phyloP scores from a whole-genome alignment of 1,140 invertebrate genomes.

The Chlorops oryzae region DNA sequence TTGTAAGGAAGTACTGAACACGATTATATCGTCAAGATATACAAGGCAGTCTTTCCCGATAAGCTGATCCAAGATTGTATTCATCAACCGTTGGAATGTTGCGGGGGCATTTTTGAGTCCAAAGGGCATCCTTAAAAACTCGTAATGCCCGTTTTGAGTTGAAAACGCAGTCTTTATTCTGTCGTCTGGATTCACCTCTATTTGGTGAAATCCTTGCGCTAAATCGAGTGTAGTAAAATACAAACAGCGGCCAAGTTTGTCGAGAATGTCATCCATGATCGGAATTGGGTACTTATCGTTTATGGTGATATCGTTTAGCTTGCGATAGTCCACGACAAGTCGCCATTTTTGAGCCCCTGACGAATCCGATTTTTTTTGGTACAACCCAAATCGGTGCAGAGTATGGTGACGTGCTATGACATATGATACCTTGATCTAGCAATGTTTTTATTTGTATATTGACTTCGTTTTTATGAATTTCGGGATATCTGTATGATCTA shows the following conservation, averaged over 20 bases:
- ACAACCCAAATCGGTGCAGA: conserved; percentile 20
- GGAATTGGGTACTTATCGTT: neutral
- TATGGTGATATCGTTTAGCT: conserved; percentile 20
- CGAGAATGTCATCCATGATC: conserved; percentile 47
- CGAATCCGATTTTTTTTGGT: conserved; percentile 14
- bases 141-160: conserved; percentile 13
- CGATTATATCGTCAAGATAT: neutral
- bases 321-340: conserved; percentile 18
- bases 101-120: conserved; percentile 39
- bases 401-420: conserved; percentile 11
- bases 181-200: conserved; percentile 39
- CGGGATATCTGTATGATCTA: neutral
- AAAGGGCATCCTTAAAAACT: conserved; percentile 43
- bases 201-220: conserved; percentile 48
- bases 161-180: conserved; percentile 48
- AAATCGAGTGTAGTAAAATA: conserved; percentile 48
- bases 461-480: neutral
- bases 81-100: conserved; percentile 25
- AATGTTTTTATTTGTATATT: conserved; percentile 1
- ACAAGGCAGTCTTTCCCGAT: conserved; percentile 3
- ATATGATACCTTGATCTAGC: neutral
- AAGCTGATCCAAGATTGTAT: conserved; percentile 18
- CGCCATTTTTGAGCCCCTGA: conserved; percentile 19
- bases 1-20: conserved; percentile 4
- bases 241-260: conserved; percentile 31